Conservation (phyloP, 2,113 vertebrate genomes). For the Orientallactaga bullata region DNA sequence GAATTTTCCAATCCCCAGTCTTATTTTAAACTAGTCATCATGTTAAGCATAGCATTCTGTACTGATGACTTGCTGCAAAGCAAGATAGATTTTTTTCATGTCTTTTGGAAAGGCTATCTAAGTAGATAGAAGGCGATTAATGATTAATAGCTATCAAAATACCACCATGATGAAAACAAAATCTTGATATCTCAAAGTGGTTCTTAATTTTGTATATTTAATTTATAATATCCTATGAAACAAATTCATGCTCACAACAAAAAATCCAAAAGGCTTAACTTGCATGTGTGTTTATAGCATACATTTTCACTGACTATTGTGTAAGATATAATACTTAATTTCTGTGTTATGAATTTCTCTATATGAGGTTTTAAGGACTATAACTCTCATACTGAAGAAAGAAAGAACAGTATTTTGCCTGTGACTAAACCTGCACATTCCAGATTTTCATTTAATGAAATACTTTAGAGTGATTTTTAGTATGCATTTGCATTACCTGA, state of each 20-base stretch:
- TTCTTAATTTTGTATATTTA: neutral
- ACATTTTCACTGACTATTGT: neutral
- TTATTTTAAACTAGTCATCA: conserved; percentile 31
- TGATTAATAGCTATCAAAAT: neutral
- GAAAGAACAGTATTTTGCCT: neutral
- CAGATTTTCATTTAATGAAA: neutral
- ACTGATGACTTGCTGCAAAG: neutral
- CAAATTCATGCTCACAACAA: neutral
- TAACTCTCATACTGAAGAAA: neutral
- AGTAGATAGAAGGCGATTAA: neutral
- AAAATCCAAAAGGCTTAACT: neutral
- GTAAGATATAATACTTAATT: neutral
- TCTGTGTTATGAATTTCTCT: conserved; percentile 7
- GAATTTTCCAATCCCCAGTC: neutral
- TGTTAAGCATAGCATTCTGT: neutral
- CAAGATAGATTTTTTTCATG: neutral
- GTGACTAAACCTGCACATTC: neutral
- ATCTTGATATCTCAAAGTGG: neutral
- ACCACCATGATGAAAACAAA: neutral
- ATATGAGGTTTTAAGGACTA: neutral
- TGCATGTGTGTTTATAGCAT: neutral
- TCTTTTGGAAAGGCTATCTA: neutral
- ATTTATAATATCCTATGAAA: neutral
- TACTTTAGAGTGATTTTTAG: neutral
- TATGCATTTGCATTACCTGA: neutral